These are phyloP conservation scores for Parazoanthus swiftii DNA, from an alignment of 92 coral and sea anemone genomes.

Conservation along the genomic window DNA sequence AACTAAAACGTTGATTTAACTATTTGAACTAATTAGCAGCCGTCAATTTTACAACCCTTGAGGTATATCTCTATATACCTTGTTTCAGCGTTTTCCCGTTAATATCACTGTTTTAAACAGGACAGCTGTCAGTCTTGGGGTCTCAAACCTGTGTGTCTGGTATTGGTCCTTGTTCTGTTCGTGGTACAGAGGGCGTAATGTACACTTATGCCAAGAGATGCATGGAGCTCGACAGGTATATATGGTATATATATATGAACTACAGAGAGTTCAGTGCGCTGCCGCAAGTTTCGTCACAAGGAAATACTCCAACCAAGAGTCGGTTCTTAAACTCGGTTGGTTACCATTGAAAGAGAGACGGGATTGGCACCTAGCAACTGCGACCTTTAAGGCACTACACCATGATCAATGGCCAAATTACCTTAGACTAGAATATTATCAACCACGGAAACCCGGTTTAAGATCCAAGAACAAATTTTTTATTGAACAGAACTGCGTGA, in stretches of 20 bases:
- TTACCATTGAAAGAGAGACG: slow-evolving; percentile 32
- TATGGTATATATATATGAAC: too few relatives aligned
- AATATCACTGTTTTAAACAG: not conserved
- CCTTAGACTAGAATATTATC: slow-evolving; percentile 6
- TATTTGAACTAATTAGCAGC: too few relatives aligned
- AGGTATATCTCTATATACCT: too few relatives aligned
- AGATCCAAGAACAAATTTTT: not conserved
- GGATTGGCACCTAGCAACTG: slow-evolving; percentile 35
- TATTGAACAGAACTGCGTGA: slow-evolving; percentile 4
- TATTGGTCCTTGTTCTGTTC: not conserved
- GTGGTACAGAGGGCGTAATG: not conserved
- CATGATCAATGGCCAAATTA: slow-evolving; percentile 14
- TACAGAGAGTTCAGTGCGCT: too few relatives aligned
- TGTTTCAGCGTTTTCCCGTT: too few relatives aligned
- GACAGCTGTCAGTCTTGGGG: not conserved
- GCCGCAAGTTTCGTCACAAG: too few relatives aligned
- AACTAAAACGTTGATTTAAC: too few relatives aligned
- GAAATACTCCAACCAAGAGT: too few relatives aligned
- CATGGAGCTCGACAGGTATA: not conserved
- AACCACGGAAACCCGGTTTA: slow-evolving; percentile 14
- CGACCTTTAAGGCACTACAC: slow-evolving; percentile 41
- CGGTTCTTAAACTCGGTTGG: slow-evolving; percentile 35
- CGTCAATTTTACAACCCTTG: too few relatives aligned
- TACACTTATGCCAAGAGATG: not conserved
- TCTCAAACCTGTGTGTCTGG: not conserved